Conservation (phyloP, 2,888 invertebrate species). For the Cheilosia vulpina region DNA sequence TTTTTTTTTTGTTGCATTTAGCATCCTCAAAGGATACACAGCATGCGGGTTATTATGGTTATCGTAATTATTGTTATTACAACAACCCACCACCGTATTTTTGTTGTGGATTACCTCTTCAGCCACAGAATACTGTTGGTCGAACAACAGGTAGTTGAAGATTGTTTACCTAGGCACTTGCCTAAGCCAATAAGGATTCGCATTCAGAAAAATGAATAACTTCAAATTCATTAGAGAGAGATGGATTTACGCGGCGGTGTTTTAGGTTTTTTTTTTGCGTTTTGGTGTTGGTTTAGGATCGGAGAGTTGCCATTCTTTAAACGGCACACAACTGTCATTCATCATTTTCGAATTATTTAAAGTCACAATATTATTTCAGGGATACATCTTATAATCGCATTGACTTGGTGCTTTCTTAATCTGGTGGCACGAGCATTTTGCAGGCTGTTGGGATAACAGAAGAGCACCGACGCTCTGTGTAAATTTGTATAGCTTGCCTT, state of each 20-base stretch:
- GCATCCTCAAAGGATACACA: constrained; percentile 22
- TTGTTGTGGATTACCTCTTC: constrained; percentile 39
- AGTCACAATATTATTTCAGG: constrained; percentile 59
- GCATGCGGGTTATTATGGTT: constrained; percentile 48
- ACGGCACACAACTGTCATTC: constrained; percentile 29
- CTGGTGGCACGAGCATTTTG: neutral
- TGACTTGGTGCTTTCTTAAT: constrained; percentile 38
- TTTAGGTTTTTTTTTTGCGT: neutral
- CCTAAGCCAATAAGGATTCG: constrained; percentile 48
- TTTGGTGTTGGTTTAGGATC: constrained; percentile 50
- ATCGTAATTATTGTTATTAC: constrained; percentile 53
- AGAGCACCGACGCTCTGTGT: neutral
- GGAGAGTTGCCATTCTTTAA: neutral
- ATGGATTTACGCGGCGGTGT: neutral
- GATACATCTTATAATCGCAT: constrained; percentile 23
- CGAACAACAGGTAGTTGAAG: constrained; percentile 44
- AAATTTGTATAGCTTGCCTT: too few relatives aligned
- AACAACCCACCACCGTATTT: constrained; percentile 34
- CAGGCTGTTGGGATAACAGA: neutral
- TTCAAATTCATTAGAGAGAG: constrained; percentile 23
- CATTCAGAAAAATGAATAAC: constrained; percentile 1
- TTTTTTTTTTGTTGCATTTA: neutral
- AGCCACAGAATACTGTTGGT: constrained; percentile 11
- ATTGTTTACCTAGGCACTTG: constrained; percentile 47
- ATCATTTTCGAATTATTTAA: constrained; percentile 19